Percentiles rank a stretch among this genome's conserved stretches.
These are phyloP conservation scores for Diplogasteroides magnus DNA, from an alignment of 1,140 invertebrate species.

Conservation along the genomic window DNA sequence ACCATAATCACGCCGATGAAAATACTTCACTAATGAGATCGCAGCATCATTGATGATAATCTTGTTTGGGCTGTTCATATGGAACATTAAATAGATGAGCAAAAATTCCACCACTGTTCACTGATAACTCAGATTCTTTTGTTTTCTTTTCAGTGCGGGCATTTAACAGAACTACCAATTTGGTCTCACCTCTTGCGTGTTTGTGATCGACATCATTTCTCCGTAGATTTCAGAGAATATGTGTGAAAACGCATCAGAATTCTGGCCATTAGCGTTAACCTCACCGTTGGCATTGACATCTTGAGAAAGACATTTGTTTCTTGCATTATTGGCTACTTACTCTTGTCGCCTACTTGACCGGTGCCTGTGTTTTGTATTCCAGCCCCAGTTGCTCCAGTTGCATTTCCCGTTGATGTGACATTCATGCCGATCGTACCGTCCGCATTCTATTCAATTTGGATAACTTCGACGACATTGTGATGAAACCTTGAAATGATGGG, in stretches of 20 bases:
- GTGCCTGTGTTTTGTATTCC: conserved; percentile 1
- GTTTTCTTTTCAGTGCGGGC: too few species aligned
- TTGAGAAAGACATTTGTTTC: too few species aligned
- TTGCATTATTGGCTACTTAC: too few species aligned
- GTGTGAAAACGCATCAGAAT: conserved; percentile 7
- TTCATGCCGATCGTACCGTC: conserved; percentile 20
- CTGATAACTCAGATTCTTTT: too few species aligned
- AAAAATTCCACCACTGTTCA: too few species aligned
- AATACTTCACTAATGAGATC: too few species aligned
- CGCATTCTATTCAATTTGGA: conserved; percentile 4
- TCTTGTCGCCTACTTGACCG: conserved; percentile 6
- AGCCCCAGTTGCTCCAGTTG: not conserved
- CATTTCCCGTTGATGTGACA: conserved; percentile 11
- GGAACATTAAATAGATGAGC: too few species aligned
- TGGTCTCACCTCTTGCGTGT: not conserved
- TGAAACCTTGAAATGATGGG: conserved; percentile 17
- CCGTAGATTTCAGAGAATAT: not conserved
- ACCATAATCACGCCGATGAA: too few species aligned
- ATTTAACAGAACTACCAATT: too few species aligned
- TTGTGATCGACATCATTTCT: not conserved
- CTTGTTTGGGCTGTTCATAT: too few species aligned
- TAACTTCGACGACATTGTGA: not conserved
- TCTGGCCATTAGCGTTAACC: conserved; percentile 16
- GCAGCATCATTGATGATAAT: too few species aligned
- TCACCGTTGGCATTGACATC: conserved; percentile 19